phyloP scores from a whole-genome alignment of 2,113 vertebrate genomes.

The Stigmatopora argus region DNA sequence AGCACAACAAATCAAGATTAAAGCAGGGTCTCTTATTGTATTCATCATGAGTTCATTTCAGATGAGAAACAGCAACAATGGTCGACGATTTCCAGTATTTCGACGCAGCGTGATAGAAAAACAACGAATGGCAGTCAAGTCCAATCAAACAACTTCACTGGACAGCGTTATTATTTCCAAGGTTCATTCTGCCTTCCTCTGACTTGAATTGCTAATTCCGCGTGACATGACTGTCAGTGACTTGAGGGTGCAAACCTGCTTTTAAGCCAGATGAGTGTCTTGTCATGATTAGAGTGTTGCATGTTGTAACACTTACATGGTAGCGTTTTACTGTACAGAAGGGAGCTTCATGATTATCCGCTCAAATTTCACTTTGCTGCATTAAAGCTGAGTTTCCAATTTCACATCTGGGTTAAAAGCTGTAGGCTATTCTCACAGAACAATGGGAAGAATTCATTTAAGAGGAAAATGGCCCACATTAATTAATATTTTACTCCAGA shows the following conservation, averaged over 20 bases:
- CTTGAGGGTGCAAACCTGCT: conserved; percentile 4
- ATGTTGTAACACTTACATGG: neutral
- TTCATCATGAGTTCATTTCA: neutral
- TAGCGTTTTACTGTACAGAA: neutral
- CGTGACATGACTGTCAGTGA: conserved; percentile 3
- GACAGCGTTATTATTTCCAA: neutral
- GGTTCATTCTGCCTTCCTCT: neutral
- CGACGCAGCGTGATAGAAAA: neutral
- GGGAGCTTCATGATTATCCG: conserved; percentile 2
- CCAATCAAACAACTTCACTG: neutral
- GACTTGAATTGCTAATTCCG: neutral
- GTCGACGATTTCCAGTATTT: neutral
- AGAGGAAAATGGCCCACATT: neutral
- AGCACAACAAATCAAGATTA: neutral
- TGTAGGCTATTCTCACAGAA: neutral
- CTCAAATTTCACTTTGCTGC: conserved; percentile 3
- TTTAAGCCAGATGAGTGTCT: conserved; percentile 2
- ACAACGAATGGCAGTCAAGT: neutral
- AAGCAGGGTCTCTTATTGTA: neutral
- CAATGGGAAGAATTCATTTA: neutral
- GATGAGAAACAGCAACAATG: neutral
- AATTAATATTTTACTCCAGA: conserved; percentile 6
- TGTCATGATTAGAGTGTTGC: conserved; percentile 3
- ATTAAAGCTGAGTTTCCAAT: neutral
- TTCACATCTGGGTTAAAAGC: conserved; percentile 2